phyloP scores from a whole-genome alignment of 2,797 vertebrate genomes.

The Yasuhikotakia modesta region DNA sequence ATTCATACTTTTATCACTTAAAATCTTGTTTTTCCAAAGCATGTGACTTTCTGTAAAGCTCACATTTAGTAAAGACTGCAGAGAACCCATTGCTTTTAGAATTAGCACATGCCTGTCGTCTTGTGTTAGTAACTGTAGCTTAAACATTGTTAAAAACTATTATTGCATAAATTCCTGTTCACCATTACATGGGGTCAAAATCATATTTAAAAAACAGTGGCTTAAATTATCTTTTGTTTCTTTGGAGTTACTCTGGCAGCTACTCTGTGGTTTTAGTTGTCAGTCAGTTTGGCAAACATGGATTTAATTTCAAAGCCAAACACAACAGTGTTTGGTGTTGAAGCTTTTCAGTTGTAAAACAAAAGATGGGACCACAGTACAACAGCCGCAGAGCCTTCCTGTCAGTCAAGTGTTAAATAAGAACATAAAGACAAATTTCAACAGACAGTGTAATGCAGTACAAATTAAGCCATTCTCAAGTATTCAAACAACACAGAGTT shows the following conservation, averaged over 20 bases:
- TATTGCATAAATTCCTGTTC: not conserved
- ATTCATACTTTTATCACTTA: not conserved
- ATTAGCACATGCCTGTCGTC: too few species aligned
- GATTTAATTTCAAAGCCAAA: slow-evolving; percentile 1
- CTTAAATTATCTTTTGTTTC: not conserved
- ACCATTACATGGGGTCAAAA: not conserved
- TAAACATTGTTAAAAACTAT: too few species aligned
- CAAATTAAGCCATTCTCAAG: not conserved
- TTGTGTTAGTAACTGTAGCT: too few species aligned
- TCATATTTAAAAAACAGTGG: not conserved
- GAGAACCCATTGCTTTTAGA: too few species aligned
- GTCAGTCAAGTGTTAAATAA: not conserved
- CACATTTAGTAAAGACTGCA: too few species aligned
- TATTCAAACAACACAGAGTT: not conserved
- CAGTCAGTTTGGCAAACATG: slow-evolving; percentile 8
- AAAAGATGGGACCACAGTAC: not conserved
- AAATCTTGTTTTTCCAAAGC: too few species aligned
- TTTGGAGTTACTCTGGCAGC: not conserved
- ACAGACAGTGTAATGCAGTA: not conserved
- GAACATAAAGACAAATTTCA: not conserved
- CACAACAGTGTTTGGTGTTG: not conserved
- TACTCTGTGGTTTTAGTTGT: not conserved
- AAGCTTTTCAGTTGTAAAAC: not conserved
- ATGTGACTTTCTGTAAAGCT: too few species aligned
- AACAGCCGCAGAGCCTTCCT: not conserved